Conservation (phyloP, 2,797 vertebrate species). For the Aselliscus stoliczkanus region DNA sequence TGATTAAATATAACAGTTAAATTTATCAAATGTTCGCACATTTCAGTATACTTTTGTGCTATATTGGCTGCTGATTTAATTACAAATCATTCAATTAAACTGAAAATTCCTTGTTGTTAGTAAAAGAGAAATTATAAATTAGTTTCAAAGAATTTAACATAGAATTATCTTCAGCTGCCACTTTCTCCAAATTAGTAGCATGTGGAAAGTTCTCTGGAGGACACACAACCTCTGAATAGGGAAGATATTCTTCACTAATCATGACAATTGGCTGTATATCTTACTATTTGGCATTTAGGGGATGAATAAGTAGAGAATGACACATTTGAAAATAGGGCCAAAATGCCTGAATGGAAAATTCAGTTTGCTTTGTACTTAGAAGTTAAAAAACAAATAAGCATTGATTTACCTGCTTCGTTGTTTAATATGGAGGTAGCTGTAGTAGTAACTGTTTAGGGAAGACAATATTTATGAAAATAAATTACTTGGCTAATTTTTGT, state of each 20-base stretch:
- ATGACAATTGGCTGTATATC: neutral
- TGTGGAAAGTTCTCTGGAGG: neutral
- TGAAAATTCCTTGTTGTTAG: neutral
- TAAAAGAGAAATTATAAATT: neutral
- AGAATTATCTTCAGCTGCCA: neutral
- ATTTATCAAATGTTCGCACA: neutral
- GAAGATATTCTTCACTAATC: neutral
- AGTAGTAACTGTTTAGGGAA: constrained; percentile 33
- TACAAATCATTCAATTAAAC: neutral
- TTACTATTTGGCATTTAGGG: neutral
- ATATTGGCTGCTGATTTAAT: neutral
- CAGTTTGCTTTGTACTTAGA: neutral
- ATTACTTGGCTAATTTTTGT: neutral
- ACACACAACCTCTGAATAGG: neutral
- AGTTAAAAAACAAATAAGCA: neutral
- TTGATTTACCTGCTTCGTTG: constrained; percentile 8
- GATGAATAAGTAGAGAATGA: neutral
- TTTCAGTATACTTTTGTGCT: neutral
- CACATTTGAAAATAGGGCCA: neutral
- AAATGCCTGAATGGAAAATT: neutral
- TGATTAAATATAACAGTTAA: neutral
- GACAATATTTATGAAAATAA: neutral
- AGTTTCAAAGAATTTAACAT: neutral
- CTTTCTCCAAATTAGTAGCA: neutral
- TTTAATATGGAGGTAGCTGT: neutral